Evolutionary conservation across 2,113 vertebrate species (phyloP).

Genomic region (Gymnarchus niloticus): DNA sequence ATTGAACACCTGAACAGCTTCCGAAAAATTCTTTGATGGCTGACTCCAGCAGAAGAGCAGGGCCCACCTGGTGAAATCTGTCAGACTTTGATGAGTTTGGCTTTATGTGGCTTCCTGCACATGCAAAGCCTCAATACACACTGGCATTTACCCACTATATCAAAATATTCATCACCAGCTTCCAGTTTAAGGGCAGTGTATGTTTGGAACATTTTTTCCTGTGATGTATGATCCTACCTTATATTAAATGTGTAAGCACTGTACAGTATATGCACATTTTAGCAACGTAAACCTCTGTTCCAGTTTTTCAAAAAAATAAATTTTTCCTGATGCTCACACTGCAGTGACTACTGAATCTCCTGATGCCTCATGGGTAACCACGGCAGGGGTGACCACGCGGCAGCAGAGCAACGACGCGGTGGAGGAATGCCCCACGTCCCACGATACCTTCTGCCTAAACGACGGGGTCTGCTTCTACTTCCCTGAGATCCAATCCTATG

Average conservation of each 20-base stretch:
- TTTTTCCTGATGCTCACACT: background rate
- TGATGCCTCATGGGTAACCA: slow-evolving; percentile 24
- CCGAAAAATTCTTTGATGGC: too few species aligned
- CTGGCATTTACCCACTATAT: background rate
- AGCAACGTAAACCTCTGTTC: too few species aligned
- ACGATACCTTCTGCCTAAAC: slow-evolving; percentile 79
- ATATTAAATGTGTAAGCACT: too few species aligned
- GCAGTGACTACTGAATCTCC: slow-evolving; percentile 20
- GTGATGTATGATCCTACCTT: too few species aligned
- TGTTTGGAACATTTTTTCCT: too few species aligned
- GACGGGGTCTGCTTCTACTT: slow-evolving; percentile 78
- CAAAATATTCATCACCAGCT: background rate
- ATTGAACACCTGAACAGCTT: too few species aligned
- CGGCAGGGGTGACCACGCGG: slow-evolving; percentile 44
- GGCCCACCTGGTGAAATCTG: too few species aligned
- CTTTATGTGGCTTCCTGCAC: background rate
- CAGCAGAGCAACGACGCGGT: slow-evolving; percentile 34
- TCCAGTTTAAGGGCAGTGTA: too few species aligned
- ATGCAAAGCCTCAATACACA: background rate
- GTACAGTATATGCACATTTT: too few species aligned
- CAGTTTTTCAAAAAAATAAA: too few species aligned
- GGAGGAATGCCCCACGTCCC: slow-evolving; percentile 63
- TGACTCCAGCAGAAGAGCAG: too few species aligned
- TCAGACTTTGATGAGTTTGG: background rate
- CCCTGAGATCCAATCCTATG: slow-evolving; percentile 68